Conservation (phyloP, 2,888 invertebrate genomes). For the Corythucha ciliata region DNA sequence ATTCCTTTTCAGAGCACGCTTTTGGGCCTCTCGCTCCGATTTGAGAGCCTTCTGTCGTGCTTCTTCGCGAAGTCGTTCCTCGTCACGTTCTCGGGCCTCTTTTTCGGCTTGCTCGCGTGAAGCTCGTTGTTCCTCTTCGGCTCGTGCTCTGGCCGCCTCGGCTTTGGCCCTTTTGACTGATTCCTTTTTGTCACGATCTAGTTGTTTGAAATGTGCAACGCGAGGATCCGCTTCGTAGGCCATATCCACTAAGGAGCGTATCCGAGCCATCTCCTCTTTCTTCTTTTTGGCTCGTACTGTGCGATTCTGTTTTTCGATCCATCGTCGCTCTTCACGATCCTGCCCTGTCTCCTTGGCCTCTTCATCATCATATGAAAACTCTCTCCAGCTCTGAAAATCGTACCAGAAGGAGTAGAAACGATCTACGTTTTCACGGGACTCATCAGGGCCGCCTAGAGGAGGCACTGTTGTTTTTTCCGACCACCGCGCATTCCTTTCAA, state of each 20-base stretch:
- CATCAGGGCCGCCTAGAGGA: constrained; percentile 63
- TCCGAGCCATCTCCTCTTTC: constrained; percentile 92
- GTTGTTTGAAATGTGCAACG: constrained; percentile 83
- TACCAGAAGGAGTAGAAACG: constrained; percentile 97
- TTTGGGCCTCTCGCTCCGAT: constrained; percentile 74
- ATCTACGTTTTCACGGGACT: constrained; percentile 77
- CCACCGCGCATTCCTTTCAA: constrained; percentile 79
- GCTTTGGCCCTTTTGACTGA: constrained; percentile 78
- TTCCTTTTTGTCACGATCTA: constrained; percentile 81
- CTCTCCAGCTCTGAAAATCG: constrained; percentile 97
- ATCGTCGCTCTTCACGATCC: constrained; percentile 48
- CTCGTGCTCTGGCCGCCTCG: constrained; percentile 70
- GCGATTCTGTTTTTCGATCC: constrained; percentile 98
- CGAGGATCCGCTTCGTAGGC: constrained; percentile 92
- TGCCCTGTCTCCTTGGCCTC: constrained; percentile 98
- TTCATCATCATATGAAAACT: constrained; percentile 96
- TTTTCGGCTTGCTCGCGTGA: constrained; percentile 54
- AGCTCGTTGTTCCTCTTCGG: constrained; percentile 69
- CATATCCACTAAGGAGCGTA: constrained; percentile 82
- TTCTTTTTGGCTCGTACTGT: constrained; percentile 82
- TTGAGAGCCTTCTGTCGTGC: constrained; percentile 71
- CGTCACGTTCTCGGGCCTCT: constrained; percentile 56
- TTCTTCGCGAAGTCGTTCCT: constrained; percentile 69
- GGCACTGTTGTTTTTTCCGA: constrained; percentile 82
- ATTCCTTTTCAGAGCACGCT: constrained; percentile 79